Evolutionary conservation across 1,140 invertebrate species (phyloP).

Genomic region (Nasonia giraulti): DNA sequence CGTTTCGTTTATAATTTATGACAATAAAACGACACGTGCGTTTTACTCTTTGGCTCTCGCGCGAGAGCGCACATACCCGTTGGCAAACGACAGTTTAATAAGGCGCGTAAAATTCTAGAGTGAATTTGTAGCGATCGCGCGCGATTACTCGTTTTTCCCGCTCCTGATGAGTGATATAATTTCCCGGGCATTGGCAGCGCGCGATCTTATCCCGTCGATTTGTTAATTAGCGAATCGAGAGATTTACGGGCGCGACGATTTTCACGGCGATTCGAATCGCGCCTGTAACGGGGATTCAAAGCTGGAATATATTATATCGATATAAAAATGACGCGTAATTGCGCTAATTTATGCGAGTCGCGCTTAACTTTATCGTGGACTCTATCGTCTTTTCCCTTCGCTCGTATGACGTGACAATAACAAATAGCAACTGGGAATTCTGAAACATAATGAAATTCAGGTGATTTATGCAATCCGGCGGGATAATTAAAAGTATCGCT

Average conservation of each 20-base stretch:
- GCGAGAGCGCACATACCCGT: not conserved
- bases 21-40: slow-evolving; percentile 15
- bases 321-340: not conserved
- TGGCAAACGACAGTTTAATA: slow-evolving; percentile 23
- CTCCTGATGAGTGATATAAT: slow-evolving; percentile 2
- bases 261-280: not conserved
- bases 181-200: not conserved
- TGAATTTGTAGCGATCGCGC: slow-evolving; percentile 3
- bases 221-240: slow-evolving; percentile 41
- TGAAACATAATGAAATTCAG: slow-evolving; percentile 17
- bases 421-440: not conserved
- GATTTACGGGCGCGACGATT: slow-evolving; percentile 12
- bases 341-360: not conserved
- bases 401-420: not conserved
- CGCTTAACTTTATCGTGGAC: not conserved
- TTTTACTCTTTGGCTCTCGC: not conserved
- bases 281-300: not conserved
- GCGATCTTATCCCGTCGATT: slow-evolving; percentile 13
- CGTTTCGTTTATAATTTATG: slow-evolving; percentile 43
- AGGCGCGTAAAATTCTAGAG: not conserved
- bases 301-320: not conserved
- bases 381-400: not conserved
- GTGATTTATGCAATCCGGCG: slow-evolving; percentile 19
- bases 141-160: not conserved
- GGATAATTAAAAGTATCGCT: slow-evolving; percentile 40